Percentiles rank a stretch among this genome's conserved stretches.
These are phyloP conservation scores for Rhinogobius similis DNA, from an alignment of 2,113 vertebrate genomes.

Conservation along the genomic window DNA sequence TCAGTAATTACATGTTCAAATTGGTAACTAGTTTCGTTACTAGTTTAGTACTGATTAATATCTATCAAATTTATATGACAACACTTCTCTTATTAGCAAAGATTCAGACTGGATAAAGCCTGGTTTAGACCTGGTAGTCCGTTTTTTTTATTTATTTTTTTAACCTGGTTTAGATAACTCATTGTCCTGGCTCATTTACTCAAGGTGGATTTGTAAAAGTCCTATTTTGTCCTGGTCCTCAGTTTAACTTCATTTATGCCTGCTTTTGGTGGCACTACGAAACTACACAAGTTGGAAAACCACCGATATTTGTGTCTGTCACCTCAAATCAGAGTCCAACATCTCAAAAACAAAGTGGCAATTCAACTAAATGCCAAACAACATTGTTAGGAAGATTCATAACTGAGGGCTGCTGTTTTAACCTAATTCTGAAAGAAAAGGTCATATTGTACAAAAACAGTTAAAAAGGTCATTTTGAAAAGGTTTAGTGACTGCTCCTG, in stretches of 20 bases:
- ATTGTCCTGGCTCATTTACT: too few species aligned
- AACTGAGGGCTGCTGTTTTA: neutral
- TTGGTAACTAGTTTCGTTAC: too few species aligned
- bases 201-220: neutral
- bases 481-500: constrained; percentile 14
- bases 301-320: neutral
- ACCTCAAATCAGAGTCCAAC: neutral
- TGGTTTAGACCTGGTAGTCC: too few species aligned
- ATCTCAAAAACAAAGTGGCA: neutral
- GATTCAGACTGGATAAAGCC: too few species aligned
- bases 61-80: too few species aligned
- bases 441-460: neutral
- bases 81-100: too few species aligned
- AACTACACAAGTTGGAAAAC: neutral
- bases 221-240: too few species aligned
- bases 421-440: neutral
- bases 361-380: neutral
- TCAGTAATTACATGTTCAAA: too few species aligned
- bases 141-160: too few species aligned
- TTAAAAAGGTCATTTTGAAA: constrained; percentile 6
- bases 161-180: too few species aligned
- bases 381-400: neutral
- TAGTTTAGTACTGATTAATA: too few species aligned
- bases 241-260: neutral
- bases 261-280: neutral